phyloP scores from a whole-genome alignment of 2,888 invertebrate genomes.

The Amitus sp. region DNA sequence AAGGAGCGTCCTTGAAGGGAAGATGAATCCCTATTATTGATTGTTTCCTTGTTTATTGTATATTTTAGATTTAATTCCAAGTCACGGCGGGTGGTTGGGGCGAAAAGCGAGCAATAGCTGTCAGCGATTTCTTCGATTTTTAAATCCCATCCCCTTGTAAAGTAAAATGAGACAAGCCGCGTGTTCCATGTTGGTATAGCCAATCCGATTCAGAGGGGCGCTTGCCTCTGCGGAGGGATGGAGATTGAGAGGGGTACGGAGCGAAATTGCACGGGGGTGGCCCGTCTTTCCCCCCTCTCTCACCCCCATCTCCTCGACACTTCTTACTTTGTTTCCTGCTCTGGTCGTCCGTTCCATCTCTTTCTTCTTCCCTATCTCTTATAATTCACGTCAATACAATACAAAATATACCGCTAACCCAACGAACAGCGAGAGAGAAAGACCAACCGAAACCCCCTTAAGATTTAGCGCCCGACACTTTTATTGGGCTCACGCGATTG shows the following conservation, averaged over 20 bases:
- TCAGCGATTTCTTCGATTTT: conserved; percentile 64
- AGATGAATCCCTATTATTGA: conserved; percentile 56
- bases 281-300: conserved; percentile 7
- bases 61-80: conserved; percentile 64
- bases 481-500: conserved; percentile 51
- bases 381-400: conserved; percentile 50
- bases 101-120: conserved; percentile 60
- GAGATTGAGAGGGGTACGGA: conserved; percentile 16
- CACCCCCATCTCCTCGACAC: background rate
- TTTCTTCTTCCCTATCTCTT: conserved; percentile 43
- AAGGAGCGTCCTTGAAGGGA: conserved; percentile 12
- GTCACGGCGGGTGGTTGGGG: conserved; percentile 35
- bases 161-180: conserved; percentile 63
- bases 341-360: conserved; percentile 18
- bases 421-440: conserved; percentile 4
- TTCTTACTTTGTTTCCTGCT: conserved; percentile 24
- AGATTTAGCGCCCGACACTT: conserved; percentile 30
- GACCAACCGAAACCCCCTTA: conserved; percentile 13
- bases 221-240: too few relatives aligned
- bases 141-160: conserved; percentile 61
- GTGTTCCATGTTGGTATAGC: conserved; percentile 32
- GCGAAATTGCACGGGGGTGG: conserved; percentile 27
- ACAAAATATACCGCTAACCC: conserved; percentile 20
- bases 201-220: conserved; percentile 39
- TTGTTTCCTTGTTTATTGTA: conserved; percentile 65